Evolutionary conservation across 2,888 invertebrate genomes (phyloP), one percentile per base, ranked within the genome.

Genomic region (Drosophila lacicola): DNA sequence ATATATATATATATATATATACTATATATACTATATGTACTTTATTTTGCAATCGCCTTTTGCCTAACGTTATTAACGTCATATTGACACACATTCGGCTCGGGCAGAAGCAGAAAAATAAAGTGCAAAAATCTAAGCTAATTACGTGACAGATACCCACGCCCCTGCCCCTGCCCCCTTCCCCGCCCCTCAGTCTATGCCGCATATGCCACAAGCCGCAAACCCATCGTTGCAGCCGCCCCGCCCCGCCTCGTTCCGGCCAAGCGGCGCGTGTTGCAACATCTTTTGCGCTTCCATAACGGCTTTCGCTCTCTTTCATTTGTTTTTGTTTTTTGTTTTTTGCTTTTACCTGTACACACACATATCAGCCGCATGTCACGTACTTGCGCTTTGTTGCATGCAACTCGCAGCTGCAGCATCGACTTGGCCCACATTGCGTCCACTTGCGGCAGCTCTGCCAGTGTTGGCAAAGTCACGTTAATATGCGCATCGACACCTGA

Each of bases 1-100:
- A 13, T 47, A 33, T 14, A 13, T 50, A 37, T 1, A 51, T 3
- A 13, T 36, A 36, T 33, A n/a, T n/a, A 29, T 29, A 37, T 21
- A 13, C 17, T 10, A 25, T 14, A 17, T 33, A 29, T 21, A 17
- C 8, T 8, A 17, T 17, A 17, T 17, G 1, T 17, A 42, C 66
- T 66, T 69, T 54, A 61, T 62, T 70, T 60, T 63, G 81, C 84
- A 79, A 83, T 77, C 79, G 74, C 78, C 78, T 86, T 81, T 70
- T 71, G 71, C 70, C 74, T 87, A 84, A 83, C 78, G 80, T 81
- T 83, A 81, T 83, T 87, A 87, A 84, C 79, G 87, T 72, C 73
- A 87, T 87, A 80, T 83, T 83, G 83, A 83, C 82, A 86, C 63
- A 84, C 80, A 78, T 82, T 84, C 71, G 51, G 49, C 42, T 11